A percentile compares a stretch with the other conserved stretches of the same genome.
These are phyloP conservation scores for Gari tellinella DNA, from an alignment of 2,888 invertebrate genomes.

Conservation along the genomic window DNA sequence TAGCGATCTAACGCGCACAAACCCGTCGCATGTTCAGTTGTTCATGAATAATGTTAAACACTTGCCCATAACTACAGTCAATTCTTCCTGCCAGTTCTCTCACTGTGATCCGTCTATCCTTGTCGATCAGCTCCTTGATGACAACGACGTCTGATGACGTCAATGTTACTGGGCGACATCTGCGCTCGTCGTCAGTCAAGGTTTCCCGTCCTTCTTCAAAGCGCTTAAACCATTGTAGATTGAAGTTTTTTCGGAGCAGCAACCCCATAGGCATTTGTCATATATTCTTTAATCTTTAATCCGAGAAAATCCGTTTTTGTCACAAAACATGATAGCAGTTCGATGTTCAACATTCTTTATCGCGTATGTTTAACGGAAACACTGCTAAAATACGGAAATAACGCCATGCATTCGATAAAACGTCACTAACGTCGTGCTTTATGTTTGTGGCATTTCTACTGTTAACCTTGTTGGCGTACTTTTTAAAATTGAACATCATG, in stretches of 20 bases:
- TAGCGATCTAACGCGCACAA: no score
- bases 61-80: no score
- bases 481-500: no score
- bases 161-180: background rate
- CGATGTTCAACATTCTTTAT: constrained; percentile 2
- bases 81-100: no score
- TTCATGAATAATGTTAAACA: no score
- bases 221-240: constrained; percentile 1
- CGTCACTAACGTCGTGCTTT: no score
- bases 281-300: constrained; percentile 11
- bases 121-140: no score
- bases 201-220: constrained; percentile 6
- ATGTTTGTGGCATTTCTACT: constrained; percentile 3
- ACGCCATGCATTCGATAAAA: no score
- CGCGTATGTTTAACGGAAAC: background rate
- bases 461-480: constrained; percentile 4
- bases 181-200: constrained; percentile 7
- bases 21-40: no score
- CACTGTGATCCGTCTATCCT: no score
- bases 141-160: constrained; percentile 6
- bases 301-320: constrained; percentile 5
- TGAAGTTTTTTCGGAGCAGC: constrained; percentile 5
- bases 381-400: no score
- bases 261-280: constrained; percentile 5
- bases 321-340: constrained; percentile 7